Percentiles rank a stretch among this genome's conserved stretches.
phyloP scores from a whole-genome alignment of 1,140 invertebrate species.

The Liolophura sinensis region DNA sequence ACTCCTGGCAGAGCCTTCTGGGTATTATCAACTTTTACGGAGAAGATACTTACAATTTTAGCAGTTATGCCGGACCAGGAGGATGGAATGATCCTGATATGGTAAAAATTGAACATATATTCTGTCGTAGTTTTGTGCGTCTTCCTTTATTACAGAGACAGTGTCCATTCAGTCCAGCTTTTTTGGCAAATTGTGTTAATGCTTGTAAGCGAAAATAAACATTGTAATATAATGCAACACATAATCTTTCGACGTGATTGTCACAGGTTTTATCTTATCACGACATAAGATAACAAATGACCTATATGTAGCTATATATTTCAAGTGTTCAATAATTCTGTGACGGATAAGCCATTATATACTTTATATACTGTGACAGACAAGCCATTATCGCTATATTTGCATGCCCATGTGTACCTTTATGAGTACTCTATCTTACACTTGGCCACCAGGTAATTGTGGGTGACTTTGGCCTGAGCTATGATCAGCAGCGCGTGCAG shows the following conservation, averaged over 20 bases:
- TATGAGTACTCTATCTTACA: neutral
- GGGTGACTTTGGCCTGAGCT: slow-evolving; percentile 95
- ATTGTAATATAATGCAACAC: neutral
- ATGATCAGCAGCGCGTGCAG: slow-evolving; percentile 93
- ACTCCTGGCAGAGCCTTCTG: slow-evolving; percentile 90
- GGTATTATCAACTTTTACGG: slow-evolving; percentile 95
- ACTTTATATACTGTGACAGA: neutral
- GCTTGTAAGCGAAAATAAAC: neutral
- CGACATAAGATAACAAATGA: neutral
- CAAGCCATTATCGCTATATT: neutral
- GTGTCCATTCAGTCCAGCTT: neutral
- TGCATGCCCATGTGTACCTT: neutral
- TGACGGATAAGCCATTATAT: neutral
- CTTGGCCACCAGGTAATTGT: slow-evolving; percentile 76
- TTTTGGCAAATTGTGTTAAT: neutral
- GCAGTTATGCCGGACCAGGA: slow-evolving; percentile 89
- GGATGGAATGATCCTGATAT: slow-evolving; percentile 99
- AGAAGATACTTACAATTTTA: slow-evolving; percentile 87
- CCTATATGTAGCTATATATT: neutral
- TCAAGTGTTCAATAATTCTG: neutral
- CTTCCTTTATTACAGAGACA: neutral
- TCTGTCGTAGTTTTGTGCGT: too few relatives aligned
- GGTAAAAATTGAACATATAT: slow-evolving; percentile 63
- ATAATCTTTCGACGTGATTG: neutral
- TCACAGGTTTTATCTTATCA: neutral